phyloP scores from a whole-genome alignment of 1,140 invertebrate species.

The Leptinotarsa lineolata region DNA sequence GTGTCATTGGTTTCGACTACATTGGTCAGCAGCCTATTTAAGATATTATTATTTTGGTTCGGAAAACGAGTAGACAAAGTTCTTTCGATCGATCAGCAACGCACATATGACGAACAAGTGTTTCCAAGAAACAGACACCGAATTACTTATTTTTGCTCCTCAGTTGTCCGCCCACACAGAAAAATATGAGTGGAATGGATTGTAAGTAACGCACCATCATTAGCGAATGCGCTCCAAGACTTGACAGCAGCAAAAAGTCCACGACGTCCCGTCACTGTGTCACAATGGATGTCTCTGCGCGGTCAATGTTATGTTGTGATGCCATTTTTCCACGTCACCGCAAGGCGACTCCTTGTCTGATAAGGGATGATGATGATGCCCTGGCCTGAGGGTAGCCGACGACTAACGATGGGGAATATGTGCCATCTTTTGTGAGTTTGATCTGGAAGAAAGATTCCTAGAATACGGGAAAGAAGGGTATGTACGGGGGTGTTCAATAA shows the following conservation, averaged over 20 bases:
- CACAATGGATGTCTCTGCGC: conserved; percentile 53
- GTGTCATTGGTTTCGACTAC: too few relatives aligned
- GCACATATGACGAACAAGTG: too few relatives aligned
- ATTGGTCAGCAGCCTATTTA: too few relatives aligned
- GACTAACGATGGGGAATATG: conserved; percentile 16
- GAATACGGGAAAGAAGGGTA: background rate
- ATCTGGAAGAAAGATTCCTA: conserved; percentile 10
- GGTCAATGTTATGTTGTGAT: conserved; percentile 55
- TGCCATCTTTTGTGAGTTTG: conserved; percentile 7
- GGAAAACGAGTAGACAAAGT: too few relatives aligned
- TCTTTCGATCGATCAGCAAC: too few relatives aligned
- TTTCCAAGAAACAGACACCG: too few relatives aligned
- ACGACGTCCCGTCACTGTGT: conserved; percentile 42
- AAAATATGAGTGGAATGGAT: conserved; percentile 29
- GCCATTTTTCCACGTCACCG: conserved; percentile 55
- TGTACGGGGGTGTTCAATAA: background rate
- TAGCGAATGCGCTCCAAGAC: conserved; percentile 19
- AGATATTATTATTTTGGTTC: too few relatives aligned
- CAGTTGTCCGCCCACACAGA: background rate
- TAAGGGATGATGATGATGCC: conserved; percentile 44
- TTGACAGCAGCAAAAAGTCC: conserved; percentile 34
- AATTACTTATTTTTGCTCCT: too few relatives aligned
- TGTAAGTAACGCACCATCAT: conserved; percentile 31
- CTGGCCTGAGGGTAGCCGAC: conserved; percentile 22
- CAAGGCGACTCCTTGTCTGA: conserved; percentile 54